Conservation (phyloP, 1,140 invertebrate genomes). For the Meloidogyne floridensis region DNA sequence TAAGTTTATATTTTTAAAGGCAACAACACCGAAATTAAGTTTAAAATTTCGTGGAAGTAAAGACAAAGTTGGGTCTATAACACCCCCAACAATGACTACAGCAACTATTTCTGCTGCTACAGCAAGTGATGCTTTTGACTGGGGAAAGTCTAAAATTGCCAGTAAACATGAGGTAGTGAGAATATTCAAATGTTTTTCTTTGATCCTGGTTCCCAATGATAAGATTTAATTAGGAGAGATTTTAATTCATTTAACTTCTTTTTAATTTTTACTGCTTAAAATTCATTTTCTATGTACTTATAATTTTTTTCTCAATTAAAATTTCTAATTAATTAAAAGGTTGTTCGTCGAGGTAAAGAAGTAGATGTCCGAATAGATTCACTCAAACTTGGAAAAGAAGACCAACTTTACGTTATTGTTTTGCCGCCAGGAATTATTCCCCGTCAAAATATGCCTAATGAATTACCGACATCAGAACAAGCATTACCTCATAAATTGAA, state of each 20-base stretch:
- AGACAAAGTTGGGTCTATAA: conserved; percentile 27
- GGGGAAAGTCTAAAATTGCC: conserved; percentile 62
- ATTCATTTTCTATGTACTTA: conserved; percentile 30
- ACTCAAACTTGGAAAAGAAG: conserved; percentile 62
- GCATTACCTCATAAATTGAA: conserved; percentile 52
- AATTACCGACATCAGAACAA: neutral
- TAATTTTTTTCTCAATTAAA: neutral
- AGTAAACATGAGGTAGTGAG: conserved; percentile 60
- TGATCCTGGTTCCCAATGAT: too few species aligned
- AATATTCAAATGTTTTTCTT: too few species aligned
- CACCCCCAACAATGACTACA: conserved; percentile 13
- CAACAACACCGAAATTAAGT: conserved; percentile 58
- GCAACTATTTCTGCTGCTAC: conserved; percentile 3
- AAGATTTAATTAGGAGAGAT: too few species aligned
- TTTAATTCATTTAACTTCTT: too few species aligned
- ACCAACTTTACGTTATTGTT: conserved; percentile 54
- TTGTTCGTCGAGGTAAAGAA: conserved; percentile 53
- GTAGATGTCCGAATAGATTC: conserved; percentile 63
- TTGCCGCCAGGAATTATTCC: conserved; percentile 19
- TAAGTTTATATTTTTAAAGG: too few species aligned
- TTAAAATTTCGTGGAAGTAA: conserved; percentile 54
- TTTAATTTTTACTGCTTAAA: too few species aligned
- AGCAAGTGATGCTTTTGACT: conserved; percentile 51
- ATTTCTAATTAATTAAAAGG: conserved; percentile 2
- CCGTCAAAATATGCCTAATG: conserved; percentile 4